Base-by-base conservation (phyloP, 2,113 vertebrate species). In the Otis tarda region DNA sequence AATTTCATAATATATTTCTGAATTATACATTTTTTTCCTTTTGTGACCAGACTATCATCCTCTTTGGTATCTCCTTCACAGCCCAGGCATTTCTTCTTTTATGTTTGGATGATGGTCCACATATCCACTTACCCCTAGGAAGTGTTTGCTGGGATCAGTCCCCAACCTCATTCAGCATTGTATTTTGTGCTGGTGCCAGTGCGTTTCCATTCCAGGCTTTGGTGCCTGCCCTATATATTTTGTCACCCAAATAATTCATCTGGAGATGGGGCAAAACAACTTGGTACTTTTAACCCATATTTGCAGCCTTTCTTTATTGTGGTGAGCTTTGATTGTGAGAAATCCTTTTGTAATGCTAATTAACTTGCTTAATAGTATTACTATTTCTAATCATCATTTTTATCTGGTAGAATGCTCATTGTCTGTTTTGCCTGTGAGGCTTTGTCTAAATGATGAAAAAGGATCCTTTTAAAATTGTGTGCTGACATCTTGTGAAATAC, bases 361-460 rank as follows among this genome's bases (percentile, higher is more conserved):
- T 85, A 93, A 92, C 64, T 83, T 90, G 53, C 61, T 93, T 83
- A 64, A 18, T 74, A 92, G 88, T 95, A 83, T 93, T 94, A 92
- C 60, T 78, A 70, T 92, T 65, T 89, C 76, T 93, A 89, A 94
- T 93, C 39, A 84, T 87, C 7, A 80, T 87, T 95, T 96, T 85
- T 95, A 78, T 89, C 76, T 0, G 0, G 59, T 88, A 92, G 92
- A 83, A 92, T 0, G 1, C 60, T 87, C 68, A 71, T 95, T 88
- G 85, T 90, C 87, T 93, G 43, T 71, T 95, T 96, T 96, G 88
- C 76, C 88, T 87, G 60, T 92, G 73, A 95, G 88, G 88, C 76
- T 94, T 91, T 94, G 79, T 96, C 90, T 96, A 77, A 77, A 68
- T 90, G 83, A 92, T 95, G 93, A 93, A 90, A 94, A 96, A 96